Base-by-base conservation (phyloP, 1,140 invertebrate species). In the Bombus waltoni region DNA sequence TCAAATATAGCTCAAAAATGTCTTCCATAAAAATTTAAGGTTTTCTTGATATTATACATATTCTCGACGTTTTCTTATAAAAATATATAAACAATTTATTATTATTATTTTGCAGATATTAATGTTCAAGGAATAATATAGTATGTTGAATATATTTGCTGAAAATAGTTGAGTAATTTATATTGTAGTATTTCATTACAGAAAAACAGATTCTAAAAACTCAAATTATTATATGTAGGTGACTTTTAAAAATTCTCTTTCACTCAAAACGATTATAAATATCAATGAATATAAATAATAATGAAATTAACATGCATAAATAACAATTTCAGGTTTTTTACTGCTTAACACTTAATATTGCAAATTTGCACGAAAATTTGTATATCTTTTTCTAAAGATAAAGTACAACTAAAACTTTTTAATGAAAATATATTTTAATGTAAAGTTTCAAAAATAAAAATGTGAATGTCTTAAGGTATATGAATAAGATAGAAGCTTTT, bases 1-100 rank as follows among this genome's bases (percentile, higher is more conserved):
- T 65, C 35, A 44, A 66, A n/a, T 22, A 66, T 75, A 42, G 44
- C 47, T 83, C 62, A 68, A 78, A 42, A 66, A 57, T 83, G 81
- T 83, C 81, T 83, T 83, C 81, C 81, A 78, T 57, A 70, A 57
- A 76, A 83, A 76, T 65, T 40, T 53, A 53, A 53, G 18, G 47
- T 53, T 53, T 82, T 65, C 62, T 65, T 57, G 59, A 32, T 5
- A 70, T 75, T 44, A 72, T 53, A 53, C 47, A 53, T 22, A 68
- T 57, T 71, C 6, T 72, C 38, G n/a, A 65, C 47, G 28, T 83
- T 40, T 57, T 86, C 38, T 72, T 86, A 44, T 53, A 65, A 18
- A 57, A 73, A 66, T 53, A 53, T 25, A 42, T 38, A 74, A 79
- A 74, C 74, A 83, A n/a, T 42, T 68, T 40, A 42, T 87, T 78